Base-by-base conservation (phyloP, 2,113 vertebrate genomes). In the Eublepharis macularius region DNA sequence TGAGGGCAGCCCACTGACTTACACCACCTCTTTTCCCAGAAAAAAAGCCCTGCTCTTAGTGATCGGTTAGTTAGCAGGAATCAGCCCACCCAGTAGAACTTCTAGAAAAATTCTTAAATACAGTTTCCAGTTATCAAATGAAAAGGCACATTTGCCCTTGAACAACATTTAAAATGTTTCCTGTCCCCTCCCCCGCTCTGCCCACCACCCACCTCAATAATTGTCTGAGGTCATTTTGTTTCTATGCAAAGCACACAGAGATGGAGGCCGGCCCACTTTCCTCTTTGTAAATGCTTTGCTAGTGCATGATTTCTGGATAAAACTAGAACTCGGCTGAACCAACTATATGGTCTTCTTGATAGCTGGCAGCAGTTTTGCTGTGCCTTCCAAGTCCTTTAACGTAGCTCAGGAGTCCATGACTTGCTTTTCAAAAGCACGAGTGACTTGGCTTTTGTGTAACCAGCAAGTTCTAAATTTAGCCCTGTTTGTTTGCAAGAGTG, bases 381-480 rank as follows among this genome's bases (percentile, higher is more conserved):
- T 63, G 51, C 45, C 29, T 1, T 81, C 78, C 70, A 79, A 76
- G 78, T 29, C 87, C 80, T 84, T 68, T 80, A 85, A 82, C 60
- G 49, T 80, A 87, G 85, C 74, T 69, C 43, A 19, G 68, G 86
- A 32, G 84, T 80, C 66, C 69, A 79, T 47, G 81, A 2, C 13
- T 3, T 72, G 81, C 75, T 84, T 86, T 45, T 84, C 68, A 82
- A 88, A 90, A 84, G 87, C 83, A 51, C 49, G 57, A 43, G 41
- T 54, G 47, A 11, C 91, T 84, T 84, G 34, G 70, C 69, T 2
- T 80, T 80, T 72, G 26, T 77, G 49, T 63, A 83, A 43, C 80
- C 84, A 60, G 79, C 57, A 49, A 49, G 4, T 72, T 92, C 93
- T 93, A 19, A 86, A 51, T 90, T 94, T 91, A 88, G 82, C 82